phyloP scores from a whole-genome alignment of 2,888 invertebrate genomes.

The Caradrina clavipalpis region DNA sequence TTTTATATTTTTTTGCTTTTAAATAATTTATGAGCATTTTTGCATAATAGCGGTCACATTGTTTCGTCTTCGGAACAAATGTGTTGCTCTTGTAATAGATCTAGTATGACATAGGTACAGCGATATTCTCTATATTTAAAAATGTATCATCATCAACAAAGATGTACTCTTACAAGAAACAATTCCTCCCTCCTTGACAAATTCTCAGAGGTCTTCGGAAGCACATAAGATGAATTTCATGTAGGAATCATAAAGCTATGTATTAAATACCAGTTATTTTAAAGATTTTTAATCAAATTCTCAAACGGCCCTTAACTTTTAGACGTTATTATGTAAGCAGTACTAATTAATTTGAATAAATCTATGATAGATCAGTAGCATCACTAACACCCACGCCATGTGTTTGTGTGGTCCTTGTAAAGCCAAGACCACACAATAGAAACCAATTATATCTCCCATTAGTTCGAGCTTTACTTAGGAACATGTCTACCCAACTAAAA shows the following conservation, averaged over 20 bases:
- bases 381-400: neutral
- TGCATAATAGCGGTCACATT: constrained; percentile 6
- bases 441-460: constrained; percentile 55
- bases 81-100: neutral
- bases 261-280: too few species aligned
- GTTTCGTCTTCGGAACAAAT: constrained; percentile 1
- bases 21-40: constrained; percentile 23
- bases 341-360: neutral
- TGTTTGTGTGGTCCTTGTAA: constrained; percentile 33
- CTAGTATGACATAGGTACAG: neutral
- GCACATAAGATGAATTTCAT: too few species aligned
- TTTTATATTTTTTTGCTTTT: constrained; percentile 22
- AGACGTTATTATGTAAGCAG: neutral
- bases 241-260: too few species aligned
- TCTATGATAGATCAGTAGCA: constrained; percentile 4
- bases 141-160: neutral
- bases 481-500: constrained; percentile 44
- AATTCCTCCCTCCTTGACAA: too few species aligned
- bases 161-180: too few species aligned
- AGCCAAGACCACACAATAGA: constrained; percentile 33
- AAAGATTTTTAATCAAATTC: neutral
- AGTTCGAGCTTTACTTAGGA: constrained; percentile 47
- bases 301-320: neutral
- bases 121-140: neutral
- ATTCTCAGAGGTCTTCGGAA: too few species aligned